A percentile compares a stretch with the other conserved stretches of the same genome.
Conservation (phyloP, 37 sponge, comb jelly and placozoan species). For the Ianthella basta region DNA sequence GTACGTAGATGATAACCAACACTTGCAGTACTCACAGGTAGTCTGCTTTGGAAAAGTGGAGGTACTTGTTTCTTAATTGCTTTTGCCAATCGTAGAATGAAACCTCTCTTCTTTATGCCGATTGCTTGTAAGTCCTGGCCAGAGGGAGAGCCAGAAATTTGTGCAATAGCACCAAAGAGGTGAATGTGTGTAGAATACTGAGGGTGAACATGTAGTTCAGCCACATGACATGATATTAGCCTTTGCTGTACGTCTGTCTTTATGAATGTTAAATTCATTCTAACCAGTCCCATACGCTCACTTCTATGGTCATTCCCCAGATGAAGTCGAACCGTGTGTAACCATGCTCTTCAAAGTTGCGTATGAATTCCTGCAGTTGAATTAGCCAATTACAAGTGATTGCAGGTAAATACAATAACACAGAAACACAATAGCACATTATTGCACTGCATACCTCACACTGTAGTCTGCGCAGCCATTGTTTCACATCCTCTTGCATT, state of each 20-base stretch:
- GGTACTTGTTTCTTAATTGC: slow-evolving; percentile 58
- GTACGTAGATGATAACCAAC: background rate
- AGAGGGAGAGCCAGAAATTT: no score
- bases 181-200: no score
- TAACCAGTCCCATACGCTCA: background rate
- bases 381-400: no score
- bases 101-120: slow-evolving; percentile 68
- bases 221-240: no score
- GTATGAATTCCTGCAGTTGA: slow-evolving; percentile 18
- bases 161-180: background rate
- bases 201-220: background rate
- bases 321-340: slow-evolving; percentile 54
- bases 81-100: slow-evolving; percentile 50
- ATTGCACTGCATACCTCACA: background rate
- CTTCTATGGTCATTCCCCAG: slow-evolving; percentile 46
- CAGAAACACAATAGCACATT: no score
- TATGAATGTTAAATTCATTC: no score
- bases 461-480: slow-evolving; percentile 60
- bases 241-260: background rate
- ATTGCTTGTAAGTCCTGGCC: slow-evolving; percentile 68
- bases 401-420: no score
- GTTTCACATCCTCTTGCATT: slow-evolving; percentile 47
- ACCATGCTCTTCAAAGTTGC: slow-evolving; percentile 60
- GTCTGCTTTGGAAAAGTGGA: slow-evolving; percentile 38
- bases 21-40: slow-evolving; percentile 56